Evolutionary conservation across 2,113 vertebrate species (phyloP).

Genomic region (Microcebus lehilahytsara): DNA sequence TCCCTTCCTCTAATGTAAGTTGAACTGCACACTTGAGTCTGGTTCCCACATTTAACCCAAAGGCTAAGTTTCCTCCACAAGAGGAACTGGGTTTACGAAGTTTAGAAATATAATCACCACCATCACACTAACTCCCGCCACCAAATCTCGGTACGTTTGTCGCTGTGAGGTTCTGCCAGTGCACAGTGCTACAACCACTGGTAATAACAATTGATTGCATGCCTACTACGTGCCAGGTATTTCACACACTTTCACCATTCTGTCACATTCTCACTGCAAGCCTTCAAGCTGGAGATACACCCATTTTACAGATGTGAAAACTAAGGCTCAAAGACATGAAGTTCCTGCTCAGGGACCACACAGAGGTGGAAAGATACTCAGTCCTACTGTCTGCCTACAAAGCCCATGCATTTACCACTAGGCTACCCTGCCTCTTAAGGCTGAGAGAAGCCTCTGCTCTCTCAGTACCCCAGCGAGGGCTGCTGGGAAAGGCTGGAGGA

Average conservation of each 20-base stretch:
- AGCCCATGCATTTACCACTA: not conserved
- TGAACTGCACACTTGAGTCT: not conserved
- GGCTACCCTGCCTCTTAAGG: not conserved
- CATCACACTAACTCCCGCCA: not conserved
- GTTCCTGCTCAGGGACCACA: not conserved
- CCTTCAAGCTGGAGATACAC: not conserved
- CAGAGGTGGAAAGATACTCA: not conserved
- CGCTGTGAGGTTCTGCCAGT: not conserved
- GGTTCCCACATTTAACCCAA: not conserved
- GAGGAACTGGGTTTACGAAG: not conserved
- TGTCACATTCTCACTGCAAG: not conserved
- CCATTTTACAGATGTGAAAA: not conserved
- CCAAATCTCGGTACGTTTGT: not conserved
- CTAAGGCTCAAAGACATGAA: not conserved
- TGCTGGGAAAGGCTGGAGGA: not conserved
- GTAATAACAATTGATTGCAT: not conserved
- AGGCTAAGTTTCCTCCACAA: not conserved
- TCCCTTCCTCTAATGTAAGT: not conserved
- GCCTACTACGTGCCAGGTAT: not conserved
- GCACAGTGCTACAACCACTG: fast-evolving
- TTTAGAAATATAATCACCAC: not conserved
- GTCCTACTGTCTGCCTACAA: not conserved
- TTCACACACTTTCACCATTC: not conserved
- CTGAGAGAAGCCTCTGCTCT: not conserved
- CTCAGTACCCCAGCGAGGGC: not conserved